phyloP scores from a whole-genome alignment of 2,888 invertebrate genomes.

The Flexamia atlantica region DNA sequence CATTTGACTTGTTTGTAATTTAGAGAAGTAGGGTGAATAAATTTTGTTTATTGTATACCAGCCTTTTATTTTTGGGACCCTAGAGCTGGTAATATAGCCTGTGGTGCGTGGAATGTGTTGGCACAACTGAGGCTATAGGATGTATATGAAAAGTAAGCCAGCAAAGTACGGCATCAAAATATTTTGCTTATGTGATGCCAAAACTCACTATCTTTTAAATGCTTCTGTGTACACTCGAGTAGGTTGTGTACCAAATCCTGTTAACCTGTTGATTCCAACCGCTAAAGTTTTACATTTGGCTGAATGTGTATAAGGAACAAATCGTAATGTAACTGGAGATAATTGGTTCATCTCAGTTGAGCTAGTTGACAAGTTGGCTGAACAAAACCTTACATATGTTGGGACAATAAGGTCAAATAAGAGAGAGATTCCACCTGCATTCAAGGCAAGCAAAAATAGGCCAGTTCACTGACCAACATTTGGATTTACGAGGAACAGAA shows the following conservation, averaged over 20 bases:
- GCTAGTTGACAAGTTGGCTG: slow-evolving; percentile 24
- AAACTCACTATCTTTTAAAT: too few relatives aligned
- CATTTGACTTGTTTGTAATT: too few relatives aligned
- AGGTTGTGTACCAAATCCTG: slow-evolving; percentile 5
- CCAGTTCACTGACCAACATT: slow-evolving; percentile 30
- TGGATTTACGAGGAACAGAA: slow-evolving; percentile 53
- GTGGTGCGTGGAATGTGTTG: too few relatives aligned
- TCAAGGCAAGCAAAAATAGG: slow-evolving; percentile 54
- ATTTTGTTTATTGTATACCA: too few relatives aligned
- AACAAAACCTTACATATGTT: slow-evolving; percentile 42
- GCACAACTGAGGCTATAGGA: too few relatives aligned
- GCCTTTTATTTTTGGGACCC: too few relatives aligned
- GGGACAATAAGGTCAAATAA: slow-evolving; percentile 49
- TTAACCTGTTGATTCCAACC: slow-evolving; percentile 34
- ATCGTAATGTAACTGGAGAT: slow-evolving; percentile 50
- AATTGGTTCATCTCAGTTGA: slow-evolving; percentile 49
- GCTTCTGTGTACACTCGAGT: too few relatives aligned
- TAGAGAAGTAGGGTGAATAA: too few relatives aligned
- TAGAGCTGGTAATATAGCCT: too few relatives aligned
- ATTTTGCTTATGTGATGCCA: too few relatives aligned
- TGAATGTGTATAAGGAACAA: slow-evolving; percentile 12
- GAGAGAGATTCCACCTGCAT: slow-evolving; percentile 42
- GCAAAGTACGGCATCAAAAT: too few relatives aligned
- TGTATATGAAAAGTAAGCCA: too few relatives aligned
- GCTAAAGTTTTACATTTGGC: slow-evolving; percentile 48